A percentile compares a stretch with the other conserved stretches of the same genome.
Conservation (phyloP, 2,888 invertebrate genomes). For the Plutella xylostella region DNA sequence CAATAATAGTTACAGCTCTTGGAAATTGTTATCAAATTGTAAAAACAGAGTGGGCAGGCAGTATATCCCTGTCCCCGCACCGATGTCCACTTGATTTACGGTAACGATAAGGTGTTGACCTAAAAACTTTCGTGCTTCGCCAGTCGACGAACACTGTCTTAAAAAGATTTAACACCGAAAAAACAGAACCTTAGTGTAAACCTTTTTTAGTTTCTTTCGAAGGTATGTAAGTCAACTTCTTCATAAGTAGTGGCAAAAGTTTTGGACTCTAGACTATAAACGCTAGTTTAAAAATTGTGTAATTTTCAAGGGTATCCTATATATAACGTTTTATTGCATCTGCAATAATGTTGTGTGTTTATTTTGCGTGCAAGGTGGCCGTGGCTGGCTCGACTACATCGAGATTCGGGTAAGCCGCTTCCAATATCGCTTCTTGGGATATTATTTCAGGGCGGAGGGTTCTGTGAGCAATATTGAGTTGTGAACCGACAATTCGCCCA, state of each 20-base stretch:
- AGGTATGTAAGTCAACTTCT: too few species aligned
- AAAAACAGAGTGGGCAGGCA: constrained; percentile 27
- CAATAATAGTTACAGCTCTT: constrained; percentile 24
- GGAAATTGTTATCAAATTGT: constrained; percentile 50
- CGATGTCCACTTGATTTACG: constrained; percentile 61
- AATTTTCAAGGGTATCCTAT: too few species aligned
- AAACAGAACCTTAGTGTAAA: too few species aligned
- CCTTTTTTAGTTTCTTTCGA: background rate
- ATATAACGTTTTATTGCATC: too few species aligned
- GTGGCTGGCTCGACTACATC: too few species aligned
- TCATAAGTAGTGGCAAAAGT: too few species aligned
- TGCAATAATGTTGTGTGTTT: too few species aligned
- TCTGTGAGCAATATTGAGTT: constrained; percentile 56
- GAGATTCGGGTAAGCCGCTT: constrained; percentile 43
- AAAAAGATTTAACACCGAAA: constrained; percentile 53
- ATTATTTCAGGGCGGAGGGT: constrained; percentile 55
- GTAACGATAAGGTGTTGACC: constrained; percentile 55
- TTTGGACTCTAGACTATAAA: too few species aligned
- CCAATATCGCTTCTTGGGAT: constrained; percentile 54
- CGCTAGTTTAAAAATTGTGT: too few species aligned
- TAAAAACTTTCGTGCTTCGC: constrained; percentile 48
- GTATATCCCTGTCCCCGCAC: constrained; percentile 39
- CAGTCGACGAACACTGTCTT: constrained; percentile 33
- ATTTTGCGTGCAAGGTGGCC: too few species aligned
- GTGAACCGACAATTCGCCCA: constrained; percentile 64